Conservation (phyloP, 1,140 invertebrate genomes). For the Platyscapa corneri region DNA sequence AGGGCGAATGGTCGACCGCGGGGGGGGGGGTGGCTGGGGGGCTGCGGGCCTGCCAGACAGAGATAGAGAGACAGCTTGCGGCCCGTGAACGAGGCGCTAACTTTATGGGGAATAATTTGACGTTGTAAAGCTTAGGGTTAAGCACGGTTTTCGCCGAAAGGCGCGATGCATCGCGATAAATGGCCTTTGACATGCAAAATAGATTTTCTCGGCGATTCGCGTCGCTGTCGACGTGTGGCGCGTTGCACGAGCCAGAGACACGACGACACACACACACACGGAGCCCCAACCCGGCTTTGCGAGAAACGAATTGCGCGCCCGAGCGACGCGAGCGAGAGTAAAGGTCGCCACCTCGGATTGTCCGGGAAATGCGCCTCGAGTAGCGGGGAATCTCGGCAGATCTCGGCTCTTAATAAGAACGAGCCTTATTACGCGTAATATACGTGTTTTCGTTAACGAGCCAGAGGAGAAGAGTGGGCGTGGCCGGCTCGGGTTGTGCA, state of each 20-base stretch:
- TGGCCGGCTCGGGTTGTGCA: not conserved
- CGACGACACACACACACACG: too few relatives aligned
- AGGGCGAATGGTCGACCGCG: not conserved
- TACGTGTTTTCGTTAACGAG: not conserved
- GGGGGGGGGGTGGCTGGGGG: too few relatives aligned
- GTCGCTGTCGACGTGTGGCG: not conserved
- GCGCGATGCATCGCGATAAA: not conserved
- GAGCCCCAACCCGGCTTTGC: too few relatives aligned
- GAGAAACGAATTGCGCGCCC: not conserved
- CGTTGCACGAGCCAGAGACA: too few relatives aligned
- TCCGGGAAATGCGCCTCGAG: not conserved
- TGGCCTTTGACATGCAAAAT: conserved; percentile 37
- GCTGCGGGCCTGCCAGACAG: not conserved
- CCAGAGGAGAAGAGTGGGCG: not conserved
- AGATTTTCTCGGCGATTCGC: conserved; percentile 13
- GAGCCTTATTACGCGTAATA: not conserved
- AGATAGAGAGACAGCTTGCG: not conserved
- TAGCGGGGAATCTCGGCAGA: not conserved
- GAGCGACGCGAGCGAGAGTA: not conserved
- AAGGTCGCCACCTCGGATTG: not conserved
- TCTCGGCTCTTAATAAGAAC: not conserved
- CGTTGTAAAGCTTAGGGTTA: not conserved
- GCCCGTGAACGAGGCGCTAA: not conserved
- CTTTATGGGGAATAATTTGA: conserved; percentile 37
- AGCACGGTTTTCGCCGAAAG: conserved; percentile 10